Percentiles rank a stretch among this genome's conserved stretches.
phyloP scores from a whole-genome alignment of 64 coral and sea anemone species.

The Astreopora myriophthalma region DNA sequence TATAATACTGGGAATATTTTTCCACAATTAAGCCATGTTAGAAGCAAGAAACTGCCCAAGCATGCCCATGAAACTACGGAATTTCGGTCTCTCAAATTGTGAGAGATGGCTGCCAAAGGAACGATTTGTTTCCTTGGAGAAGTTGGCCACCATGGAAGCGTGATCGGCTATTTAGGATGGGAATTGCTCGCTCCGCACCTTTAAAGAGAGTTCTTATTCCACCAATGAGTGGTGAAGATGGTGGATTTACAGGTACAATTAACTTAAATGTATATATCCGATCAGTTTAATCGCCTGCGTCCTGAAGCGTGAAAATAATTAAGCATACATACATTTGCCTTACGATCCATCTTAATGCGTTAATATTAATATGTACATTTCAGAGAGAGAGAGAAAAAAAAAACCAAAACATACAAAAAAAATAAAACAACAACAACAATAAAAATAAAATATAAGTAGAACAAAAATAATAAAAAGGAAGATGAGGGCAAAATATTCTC shows the following conservation, averaged over 20 bases:
- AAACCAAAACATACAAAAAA: no score
- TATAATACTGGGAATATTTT: not conserved
- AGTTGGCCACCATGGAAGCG: not conserved
- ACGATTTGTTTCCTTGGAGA: not conserved
- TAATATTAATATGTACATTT: no score
- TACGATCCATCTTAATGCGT: no score
- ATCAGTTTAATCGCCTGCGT: no score
- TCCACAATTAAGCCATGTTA: not conserved
- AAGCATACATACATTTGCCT: no score
- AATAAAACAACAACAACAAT: no score
- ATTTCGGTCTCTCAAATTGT: not conserved
- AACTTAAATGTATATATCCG: not conserved
- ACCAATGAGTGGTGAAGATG: not conserved
- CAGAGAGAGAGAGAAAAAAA: no score
- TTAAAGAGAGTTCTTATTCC: not conserved
- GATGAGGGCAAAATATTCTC: no score
- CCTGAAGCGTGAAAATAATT: slow-evolving; percentile 8
- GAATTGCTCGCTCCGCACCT: not conserved
- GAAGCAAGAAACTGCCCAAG: not conserved
- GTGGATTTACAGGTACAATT: slow-evolving; percentile 34
- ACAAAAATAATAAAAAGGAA: no score
- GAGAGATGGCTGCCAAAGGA: not conserved
- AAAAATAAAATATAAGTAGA: no score
- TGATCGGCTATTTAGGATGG: slow-evolving; percentile 14
- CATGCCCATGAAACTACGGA: not conserved